phyloP scores from a whole-genome alignment of 2,888 invertebrate species.

The Pasiphila rectangulata region DNA sequence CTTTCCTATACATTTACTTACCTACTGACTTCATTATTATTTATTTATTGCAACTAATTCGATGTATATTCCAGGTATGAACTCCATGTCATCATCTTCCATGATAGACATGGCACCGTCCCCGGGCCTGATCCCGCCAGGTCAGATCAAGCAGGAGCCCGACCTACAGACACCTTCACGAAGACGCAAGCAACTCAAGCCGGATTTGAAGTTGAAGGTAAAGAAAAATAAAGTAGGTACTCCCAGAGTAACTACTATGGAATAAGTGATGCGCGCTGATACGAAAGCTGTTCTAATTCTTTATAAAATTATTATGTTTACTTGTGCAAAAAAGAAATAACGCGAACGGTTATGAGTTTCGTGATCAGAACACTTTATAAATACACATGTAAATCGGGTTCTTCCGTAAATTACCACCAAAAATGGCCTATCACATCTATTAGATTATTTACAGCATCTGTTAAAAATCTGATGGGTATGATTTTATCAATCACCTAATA shows the following conservation, averaged over 20 bases:
- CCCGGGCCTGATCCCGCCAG: slow-evolving; percentile 60
- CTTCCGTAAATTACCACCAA: too few relatives aligned
- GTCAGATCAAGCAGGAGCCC: slow-evolving; percentile 77
- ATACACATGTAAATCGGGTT: too few relatives aligned
- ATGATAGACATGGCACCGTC: slow-evolving; percentile 53
- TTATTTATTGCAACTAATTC: background rate
- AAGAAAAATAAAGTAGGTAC: slow-evolving; percentile 27
- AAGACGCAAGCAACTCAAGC: slow-evolving; percentile 92
- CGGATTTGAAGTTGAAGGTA: slow-evolving; percentile 89
- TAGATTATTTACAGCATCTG: too few relatives aligned
- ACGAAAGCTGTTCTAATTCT: slow-evolving; percentile 11
- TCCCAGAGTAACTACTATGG: slow-evolving; percentile 22
- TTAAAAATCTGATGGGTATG: too few relatives aligned
- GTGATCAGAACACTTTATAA: too few relatives aligned
- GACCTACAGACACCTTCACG: slow-evolving; percentile 83
- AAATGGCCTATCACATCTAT: too few relatives aligned
- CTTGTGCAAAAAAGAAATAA: too few relatives aligned
- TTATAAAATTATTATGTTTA: too few relatives aligned
- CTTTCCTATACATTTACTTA: background rate
- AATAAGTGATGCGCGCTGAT: slow-evolving; percentile 14
- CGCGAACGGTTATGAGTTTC: too few relatives aligned
- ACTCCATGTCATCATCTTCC: slow-evolving; percentile 45
- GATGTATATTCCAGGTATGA: slow-evolving; percentile 31
- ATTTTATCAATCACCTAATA: too few relatives aligned
- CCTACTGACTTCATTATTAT: background rate